Evolutionary conservation across 2,113 vertebrate genomes (phyloP), one percentile per base, ranked within the genome.

Genomic region (Climacteris rufus): DNA sequence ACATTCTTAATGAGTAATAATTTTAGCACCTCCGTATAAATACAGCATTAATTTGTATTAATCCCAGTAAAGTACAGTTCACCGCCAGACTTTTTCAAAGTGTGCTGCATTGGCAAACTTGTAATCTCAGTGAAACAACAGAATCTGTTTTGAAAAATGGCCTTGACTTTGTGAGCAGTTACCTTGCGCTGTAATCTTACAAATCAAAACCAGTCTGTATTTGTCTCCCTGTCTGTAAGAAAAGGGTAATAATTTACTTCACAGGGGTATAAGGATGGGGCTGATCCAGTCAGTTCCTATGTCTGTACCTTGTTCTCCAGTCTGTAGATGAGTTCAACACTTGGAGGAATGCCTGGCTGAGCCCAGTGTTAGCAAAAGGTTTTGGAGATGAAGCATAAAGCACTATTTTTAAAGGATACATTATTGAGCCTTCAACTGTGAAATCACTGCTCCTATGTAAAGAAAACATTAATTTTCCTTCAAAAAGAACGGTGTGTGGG

Each of bases 381-480:
- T 85, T 76, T 85, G 50, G 50, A 90, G 72, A 88, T 42, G 79
- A 75, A 94, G 50, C 54, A 70, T 11, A 59, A 82, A 66, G 16
- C 68, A 40, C 22, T 89, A 47, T 78, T 92, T 95, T 94, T 75
- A 86, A 90, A 88, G 79, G 47, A 90, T 33, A 59, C 15, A 31
- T 86, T 81, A 75, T 86, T 91, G 71, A 95, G 47, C 22, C 76
- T 63, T 93, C 87, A 77, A 39, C 79, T 87, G 86, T 71, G 68
- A 93, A 95, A 94, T 78, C 49, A 66, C 76, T 89, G 71, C 49
- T 92, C 56, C 56, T 88, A 52, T 81, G 79, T 86, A 93, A 88
- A 96, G 83, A 92, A 96, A 93, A 94, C 56, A 86, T 66, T 90
- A 90, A 93, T 97, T 95, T 97, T 95, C 47, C 72, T 76, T 92